A percentile compares a stretch with the other conserved stretches of the same genome.
phyloP scores from a whole-genome alignment of 1,140 invertebrate species.

The Psix sp. region DNA sequence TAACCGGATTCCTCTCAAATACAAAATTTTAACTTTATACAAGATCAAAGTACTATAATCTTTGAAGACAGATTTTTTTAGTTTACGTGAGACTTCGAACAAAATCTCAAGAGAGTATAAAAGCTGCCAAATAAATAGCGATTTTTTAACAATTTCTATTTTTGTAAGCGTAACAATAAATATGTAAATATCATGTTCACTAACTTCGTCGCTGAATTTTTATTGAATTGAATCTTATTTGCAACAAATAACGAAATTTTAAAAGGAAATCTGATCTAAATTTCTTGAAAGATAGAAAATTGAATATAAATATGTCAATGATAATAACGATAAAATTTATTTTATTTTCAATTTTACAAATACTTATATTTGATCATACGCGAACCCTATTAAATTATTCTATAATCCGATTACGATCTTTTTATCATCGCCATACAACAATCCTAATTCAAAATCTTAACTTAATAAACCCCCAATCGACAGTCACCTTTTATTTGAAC shows the following conservation, averaged over 20 bases:
- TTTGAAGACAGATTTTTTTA: conserved; percentile 26
- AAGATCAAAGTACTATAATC: conserved; percentile 46
- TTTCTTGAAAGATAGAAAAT: no score
- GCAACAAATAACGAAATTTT: conserved; percentile 5
- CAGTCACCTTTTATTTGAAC: background rate
- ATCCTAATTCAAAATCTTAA: background rate
- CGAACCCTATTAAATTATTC: no score
- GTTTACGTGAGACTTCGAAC: conserved; percentile 16
- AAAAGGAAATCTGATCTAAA: no score
- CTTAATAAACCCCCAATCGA: background rate
- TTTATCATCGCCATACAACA: conserved; percentile 1
- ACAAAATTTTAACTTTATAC: conserved; percentile 29
- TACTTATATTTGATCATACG: no score
- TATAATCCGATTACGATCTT: background rate
- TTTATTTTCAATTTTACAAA: no score
- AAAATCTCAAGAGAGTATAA: conserved; percentile 17
- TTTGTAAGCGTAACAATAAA: conserved; percentile 1
- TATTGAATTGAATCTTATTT: background rate
- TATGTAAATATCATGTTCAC: conserved; percentile 5
- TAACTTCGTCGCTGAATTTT: background rate
- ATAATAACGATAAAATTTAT: no score
- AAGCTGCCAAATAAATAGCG: conserved; percentile 44
- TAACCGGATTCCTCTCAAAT: conserved; percentile 29
- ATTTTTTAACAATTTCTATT: conserved; percentile 22
- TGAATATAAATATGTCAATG: no score